Conservation (phyloP, 92 coral and sea anemone genomes). For the Epizoanthus ramosus region DNA sequence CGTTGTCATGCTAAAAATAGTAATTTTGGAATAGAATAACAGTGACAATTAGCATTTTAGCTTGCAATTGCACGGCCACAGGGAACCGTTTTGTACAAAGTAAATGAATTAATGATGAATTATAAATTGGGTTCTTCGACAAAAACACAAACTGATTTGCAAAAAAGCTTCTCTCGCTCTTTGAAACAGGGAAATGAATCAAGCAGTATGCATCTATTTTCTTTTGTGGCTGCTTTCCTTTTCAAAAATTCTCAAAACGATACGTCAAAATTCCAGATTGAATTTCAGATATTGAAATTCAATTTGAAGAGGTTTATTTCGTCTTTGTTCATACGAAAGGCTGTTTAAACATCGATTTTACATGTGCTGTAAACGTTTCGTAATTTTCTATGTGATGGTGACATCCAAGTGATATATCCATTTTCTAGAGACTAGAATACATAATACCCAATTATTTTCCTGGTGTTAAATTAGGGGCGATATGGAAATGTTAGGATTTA, state of each 20-base stretch:
- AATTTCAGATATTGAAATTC: constrained; percentile 26
- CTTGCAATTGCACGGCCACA: constrained; percentile 63
- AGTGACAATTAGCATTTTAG: constrained; percentile 72
- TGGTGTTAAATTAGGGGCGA: too few species aligned
- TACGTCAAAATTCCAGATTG: constrained; percentile 29
- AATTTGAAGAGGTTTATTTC: neutral
- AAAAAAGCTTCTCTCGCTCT: constrained; percentile 14
- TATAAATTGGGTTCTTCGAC: constrained; percentile 66
- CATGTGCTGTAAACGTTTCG: constrained; percentile 12
- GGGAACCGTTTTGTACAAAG: constrained; percentile 82
- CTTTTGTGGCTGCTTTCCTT: too few species aligned
- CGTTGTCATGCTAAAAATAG: constrained; percentile 88
- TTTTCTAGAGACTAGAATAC: neutral
- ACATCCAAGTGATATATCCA: neutral
- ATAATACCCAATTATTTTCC: too few species aligned
- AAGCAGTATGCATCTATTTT: neutral
- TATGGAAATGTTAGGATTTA: too few species aligned
- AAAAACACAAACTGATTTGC: constrained; percentile 21
- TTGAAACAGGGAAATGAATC: neutral
- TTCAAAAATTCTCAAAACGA: constrained; percentile 5
- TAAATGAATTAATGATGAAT: constrained; percentile 83
- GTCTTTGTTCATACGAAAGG: constrained; percentile 26
- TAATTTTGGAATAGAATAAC: constrained; percentile 76
- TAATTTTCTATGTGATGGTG: constrained; percentile 1
- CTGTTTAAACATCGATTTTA: constrained; percentile 39